A percentile compares a stretch with the other conserved stretches of the same genome.
phyloP scores from a whole-genome alignment of 2,888 invertebrate genomes.

The Plusia festucae region DNA sequence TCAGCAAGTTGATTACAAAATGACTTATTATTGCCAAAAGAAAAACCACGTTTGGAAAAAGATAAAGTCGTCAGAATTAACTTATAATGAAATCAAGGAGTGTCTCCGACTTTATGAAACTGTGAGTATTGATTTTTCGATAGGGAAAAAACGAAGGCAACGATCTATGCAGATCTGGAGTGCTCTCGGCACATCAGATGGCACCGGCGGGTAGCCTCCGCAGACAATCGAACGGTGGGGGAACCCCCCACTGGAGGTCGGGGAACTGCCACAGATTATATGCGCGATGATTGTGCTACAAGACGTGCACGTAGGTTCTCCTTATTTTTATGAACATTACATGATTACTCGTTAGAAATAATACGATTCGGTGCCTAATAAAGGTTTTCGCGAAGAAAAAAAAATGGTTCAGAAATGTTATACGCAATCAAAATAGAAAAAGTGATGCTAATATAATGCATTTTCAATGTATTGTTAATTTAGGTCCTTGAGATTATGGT shows the following conservation, averaged over 20 bases:
- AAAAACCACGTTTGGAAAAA: slow-evolving; percentile 44
- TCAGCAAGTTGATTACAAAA: slow-evolving; percentile 9
- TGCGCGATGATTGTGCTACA: slow-evolving; percentile 48
- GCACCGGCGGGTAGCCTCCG: slow-evolving; percentile 89
- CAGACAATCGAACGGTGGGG: slow-evolving; percentile 89
- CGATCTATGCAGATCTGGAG: slow-evolving; percentile 90
- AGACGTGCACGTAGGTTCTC: slow-evolving; percentile 38
- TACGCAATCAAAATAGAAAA: too few species aligned
- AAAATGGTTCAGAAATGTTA: too few species aligned
- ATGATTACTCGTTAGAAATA: too few species aligned
- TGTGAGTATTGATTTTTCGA: slow-evolving; percentile 89
- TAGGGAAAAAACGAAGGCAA: slow-evolving; percentile 89
- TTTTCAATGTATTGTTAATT: too few species aligned
- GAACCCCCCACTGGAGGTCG: slow-evolving; percentile 82
- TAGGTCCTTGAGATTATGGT: too few species aligned
- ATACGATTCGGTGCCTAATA: too few species aligned
- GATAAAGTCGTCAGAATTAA: slow-evolving; percentile 63
- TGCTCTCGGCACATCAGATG: slow-evolving; percentile 90
- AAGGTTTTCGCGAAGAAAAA: too few species aligned
- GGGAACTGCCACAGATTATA: slow-evolving; percentile 83
- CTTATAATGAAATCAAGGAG: slow-evolving; percentile 81
- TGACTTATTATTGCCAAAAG: slow-evolving; percentile 19
- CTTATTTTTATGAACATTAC: background rate
- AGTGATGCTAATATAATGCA: too few species aligned
- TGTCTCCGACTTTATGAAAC: slow-evolving; percentile 85